A percentile compares a stretch with the other conserved stretches of the same genome.
These are phyloP conservation scores for Samia ricini DNA, from an alignment of 1,140 invertebrate genomes.

Conservation along the genomic window DNA sequence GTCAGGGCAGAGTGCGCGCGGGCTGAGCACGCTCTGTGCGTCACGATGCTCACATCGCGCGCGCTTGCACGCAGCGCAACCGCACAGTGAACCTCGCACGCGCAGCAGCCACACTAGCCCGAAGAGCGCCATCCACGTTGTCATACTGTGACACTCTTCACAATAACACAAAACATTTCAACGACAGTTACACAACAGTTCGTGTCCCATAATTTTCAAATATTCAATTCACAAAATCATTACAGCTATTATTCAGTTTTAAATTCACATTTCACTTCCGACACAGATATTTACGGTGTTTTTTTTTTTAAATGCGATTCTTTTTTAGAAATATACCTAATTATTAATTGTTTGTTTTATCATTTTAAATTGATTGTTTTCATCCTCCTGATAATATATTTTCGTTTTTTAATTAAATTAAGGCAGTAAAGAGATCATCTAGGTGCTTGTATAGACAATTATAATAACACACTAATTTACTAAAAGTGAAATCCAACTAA, in stretches of 20 bases:
- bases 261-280: too few species aligned
- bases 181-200: constrained; percentile 9
- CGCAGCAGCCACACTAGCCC: constrained; percentile 90
- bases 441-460: neutral
- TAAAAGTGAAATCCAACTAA: neutral
- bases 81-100: constrained; percentile 85
- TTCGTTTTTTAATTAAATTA: too few species aligned
- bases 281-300: too few species aligned
- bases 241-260: too few species aligned
- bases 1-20: constrained; percentile 38
- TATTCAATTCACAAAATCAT: too few species aligned
- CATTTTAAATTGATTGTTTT: too few species aligned
- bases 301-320: too few species aligned
- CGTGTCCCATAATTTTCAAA: neutral
- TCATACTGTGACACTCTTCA: constrained; percentile 53
- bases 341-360: too few species aligned
- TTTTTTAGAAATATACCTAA: too few species aligned
- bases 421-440: too few species aligned
- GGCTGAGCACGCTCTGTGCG: constrained; percentile 22
- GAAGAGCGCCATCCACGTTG: constrained; percentile 87
- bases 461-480: neutral
- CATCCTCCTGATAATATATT: too few species aligned
- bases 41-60: constrained; percentile 71
- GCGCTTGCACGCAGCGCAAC: constrained; percentile 83
- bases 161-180: constrained; percentile 39